These are phyloP conservation scores for Ischnus inquisitorius DNA, from an alignment of 2,888 invertebrate genomes.

Conservation along the genomic window DNA sequence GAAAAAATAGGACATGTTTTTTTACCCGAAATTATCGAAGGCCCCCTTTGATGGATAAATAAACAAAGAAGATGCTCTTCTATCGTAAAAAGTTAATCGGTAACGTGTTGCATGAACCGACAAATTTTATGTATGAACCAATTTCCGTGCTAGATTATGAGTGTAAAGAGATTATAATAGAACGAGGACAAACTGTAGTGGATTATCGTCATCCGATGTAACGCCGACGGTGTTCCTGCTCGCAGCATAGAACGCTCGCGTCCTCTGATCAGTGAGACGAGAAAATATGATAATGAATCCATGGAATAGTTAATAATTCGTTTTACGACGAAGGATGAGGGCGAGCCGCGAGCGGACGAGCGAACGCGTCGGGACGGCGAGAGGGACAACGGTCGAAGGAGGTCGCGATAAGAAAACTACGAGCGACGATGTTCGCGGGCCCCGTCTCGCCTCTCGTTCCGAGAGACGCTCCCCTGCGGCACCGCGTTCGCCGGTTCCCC, in stretches of 20 bases:
- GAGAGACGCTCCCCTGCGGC: constrained; percentile 34
- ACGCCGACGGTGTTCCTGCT: not conserved
- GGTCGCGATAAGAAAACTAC: constrained; percentile 79
- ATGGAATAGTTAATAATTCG: constrained; percentile 36
- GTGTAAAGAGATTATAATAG: not conserved
- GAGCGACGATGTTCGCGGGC: constrained; percentile 37
- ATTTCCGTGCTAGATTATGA: not conserved
- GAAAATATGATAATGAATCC: constrained; percentile 24
- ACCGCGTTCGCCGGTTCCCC: constrained; percentile 24
- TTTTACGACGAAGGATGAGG: constrained; percentile 20
- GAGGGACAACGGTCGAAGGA: constrained; percentile 77
- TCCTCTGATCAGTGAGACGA: not conserved
- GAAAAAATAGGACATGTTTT: too few relatives aligned
- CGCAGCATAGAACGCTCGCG: too few relatives aligned
- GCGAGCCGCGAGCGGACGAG: constrained; percentile 58
- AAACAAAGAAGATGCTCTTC: too few relatives aligned
- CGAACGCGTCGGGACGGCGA: constrained; percentile 35
- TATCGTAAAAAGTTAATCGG: not conserved
- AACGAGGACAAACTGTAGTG: not conserved
- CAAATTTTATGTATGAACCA: not conserved
- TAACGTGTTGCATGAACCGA: not conserved
- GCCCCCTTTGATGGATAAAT: too few relatives aligned
- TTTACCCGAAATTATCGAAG: too few relatives aligned
- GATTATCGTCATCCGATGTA: constrained; percentile 2
- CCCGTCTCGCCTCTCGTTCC: constrained; percentile 57